Conservation (phyloP, 2,797 vertebrate species). For the Falco naumanni region DNA sequence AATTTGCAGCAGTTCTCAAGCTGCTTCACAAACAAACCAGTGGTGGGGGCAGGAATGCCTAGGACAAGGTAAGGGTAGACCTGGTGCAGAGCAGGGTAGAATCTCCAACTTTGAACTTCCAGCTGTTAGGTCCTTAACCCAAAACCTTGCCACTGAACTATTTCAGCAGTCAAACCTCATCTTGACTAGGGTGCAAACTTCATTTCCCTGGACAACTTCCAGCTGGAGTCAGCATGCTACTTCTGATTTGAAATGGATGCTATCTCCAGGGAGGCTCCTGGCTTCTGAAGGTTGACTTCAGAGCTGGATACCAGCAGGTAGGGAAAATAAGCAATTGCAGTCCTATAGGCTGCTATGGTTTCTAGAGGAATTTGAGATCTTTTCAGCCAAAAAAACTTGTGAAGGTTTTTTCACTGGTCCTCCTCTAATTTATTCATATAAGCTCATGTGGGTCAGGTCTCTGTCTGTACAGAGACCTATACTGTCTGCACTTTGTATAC, state of each 20-base stretch:
- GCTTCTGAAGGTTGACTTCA: background rate
- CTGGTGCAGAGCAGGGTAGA: rapidly evolving
- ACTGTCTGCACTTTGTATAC: background rate
- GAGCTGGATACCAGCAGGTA: background rate
- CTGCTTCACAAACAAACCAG: background rate
- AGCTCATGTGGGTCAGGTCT: background rate
- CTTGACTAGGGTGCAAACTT: background rate
- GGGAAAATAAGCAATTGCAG: background rate
- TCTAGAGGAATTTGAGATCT: background rate
- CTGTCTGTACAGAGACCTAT: background rate
- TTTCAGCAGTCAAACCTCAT: background rate
- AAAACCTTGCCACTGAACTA: background rate
- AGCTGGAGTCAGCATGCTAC: background rate
- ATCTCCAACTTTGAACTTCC: background rate
- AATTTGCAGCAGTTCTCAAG: background rate
- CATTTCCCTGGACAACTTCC: background rate
- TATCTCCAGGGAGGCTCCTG: background rate
- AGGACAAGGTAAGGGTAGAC: background rate
- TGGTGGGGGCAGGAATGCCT: background rate
- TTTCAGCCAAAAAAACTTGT: background rate
- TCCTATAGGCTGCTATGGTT: background rate
- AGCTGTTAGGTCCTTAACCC: background rate
- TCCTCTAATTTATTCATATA: background rate
- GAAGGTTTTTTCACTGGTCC: background rate
- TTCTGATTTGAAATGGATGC: background rate